Evolutionary conservation across 2,888 invertebrate genomes (phyloP).

Genomic region (Candidula unifasciata): DNA sequence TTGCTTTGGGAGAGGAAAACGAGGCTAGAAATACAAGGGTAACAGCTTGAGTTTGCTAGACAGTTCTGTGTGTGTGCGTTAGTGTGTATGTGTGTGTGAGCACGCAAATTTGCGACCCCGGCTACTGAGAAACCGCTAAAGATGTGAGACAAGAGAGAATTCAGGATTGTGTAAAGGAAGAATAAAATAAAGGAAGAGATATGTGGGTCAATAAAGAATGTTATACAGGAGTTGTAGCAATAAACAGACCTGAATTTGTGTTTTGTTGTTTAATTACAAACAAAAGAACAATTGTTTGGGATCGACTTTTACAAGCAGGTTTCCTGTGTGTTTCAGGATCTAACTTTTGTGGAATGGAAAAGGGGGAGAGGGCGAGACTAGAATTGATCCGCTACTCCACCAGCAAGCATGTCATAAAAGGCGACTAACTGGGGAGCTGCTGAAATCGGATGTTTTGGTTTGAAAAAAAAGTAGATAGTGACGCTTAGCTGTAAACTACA

Average conservation of each 20-base stretch:
- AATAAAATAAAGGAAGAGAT: not conserved
- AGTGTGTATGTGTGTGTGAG: not conserved
- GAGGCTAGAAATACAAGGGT: not conserved
- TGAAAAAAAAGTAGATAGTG: no score
- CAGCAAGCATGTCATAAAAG: no score
- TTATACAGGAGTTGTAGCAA: not conserved
- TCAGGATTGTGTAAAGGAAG: not conserved
- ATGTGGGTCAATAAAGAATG: not conserved
- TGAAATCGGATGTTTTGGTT: no score
- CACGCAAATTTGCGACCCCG: not conserved
- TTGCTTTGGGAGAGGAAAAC: not conserved
- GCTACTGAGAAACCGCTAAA: not conserved
- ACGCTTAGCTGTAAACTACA: no score
- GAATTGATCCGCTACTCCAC: no score
- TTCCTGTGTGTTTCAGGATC: no score
- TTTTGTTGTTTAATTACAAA: no score
- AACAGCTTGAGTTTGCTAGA: slow-evolving; percentile 1
- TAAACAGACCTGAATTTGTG: no score
- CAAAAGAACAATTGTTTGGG: no score
- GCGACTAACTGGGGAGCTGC: no score
- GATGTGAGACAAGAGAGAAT: not conserved
- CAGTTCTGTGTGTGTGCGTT: slow-evolving; percentile 1
- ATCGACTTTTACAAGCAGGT: no score
- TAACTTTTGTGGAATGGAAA: no score
- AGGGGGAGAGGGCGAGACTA: not conserved